phyloP scores from a whole-genome alignment of 2,113 vertebrate genomes.

The Calidris pygmaea region DNA sequence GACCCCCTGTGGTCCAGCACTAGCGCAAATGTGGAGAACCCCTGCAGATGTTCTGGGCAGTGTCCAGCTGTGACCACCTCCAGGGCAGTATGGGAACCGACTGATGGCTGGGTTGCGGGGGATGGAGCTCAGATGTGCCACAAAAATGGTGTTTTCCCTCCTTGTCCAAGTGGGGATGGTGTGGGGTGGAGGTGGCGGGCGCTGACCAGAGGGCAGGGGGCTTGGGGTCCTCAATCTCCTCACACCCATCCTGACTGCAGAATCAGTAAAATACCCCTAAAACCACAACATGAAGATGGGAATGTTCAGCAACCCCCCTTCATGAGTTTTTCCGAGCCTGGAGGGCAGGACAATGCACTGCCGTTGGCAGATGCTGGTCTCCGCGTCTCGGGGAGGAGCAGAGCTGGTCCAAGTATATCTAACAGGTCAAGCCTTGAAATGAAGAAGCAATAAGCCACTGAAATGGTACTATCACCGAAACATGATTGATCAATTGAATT shows the following conservation, averaged over 20 bases:
- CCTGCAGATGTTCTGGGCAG: neutral
- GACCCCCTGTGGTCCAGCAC: accelerated
- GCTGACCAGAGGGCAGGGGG: neutral
- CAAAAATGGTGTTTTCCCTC: neutral
- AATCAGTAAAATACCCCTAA: neutral
- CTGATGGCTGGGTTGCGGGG: neutral
- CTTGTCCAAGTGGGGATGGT: too few relatives aligned
- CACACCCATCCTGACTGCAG: neutral
- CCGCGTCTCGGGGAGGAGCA: conserved; percentile 73
- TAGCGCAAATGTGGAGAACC: neutral
- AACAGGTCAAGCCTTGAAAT: conserved; percentile 85
- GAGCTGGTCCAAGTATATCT: conserved; percentile 75
- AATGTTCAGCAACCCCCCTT: neutral
- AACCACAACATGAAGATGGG: neutral
- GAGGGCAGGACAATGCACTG: conserved; percentile 30
- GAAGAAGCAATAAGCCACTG: conserved; percentile 99
- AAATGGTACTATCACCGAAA: conserved; percentile 99
- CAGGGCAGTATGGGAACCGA: accelerated
- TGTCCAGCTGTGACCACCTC: accelerated
- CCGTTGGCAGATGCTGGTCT: conserved; percentile 59
- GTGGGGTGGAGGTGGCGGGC: neutral
- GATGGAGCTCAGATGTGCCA: neutral
- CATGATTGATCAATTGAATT: conserved; percentile 99
- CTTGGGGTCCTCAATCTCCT: neutral
- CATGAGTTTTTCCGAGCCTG: neutral